These are phyloP conservation scores for Nesoenas mayeri DNA, from an alignment of 2,113 vertebrate genomes.

Conservation along the genomic window DNA sequence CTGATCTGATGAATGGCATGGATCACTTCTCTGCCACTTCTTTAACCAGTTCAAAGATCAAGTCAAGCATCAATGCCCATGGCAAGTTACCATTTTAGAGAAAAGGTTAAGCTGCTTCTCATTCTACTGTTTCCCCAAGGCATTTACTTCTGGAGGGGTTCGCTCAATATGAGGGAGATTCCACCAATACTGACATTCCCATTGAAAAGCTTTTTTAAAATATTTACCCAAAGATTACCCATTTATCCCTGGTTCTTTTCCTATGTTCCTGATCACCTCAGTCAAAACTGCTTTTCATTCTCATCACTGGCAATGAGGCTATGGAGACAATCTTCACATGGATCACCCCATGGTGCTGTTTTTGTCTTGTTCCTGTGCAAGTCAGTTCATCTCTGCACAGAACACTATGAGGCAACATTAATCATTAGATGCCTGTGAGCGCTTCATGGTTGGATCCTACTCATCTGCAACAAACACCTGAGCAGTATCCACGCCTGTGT, in stretches of 20 bases:
- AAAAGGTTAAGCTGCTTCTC: neutral
- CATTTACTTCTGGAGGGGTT: neutral
- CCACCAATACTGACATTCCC: neutral
- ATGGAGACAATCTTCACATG: neutral
- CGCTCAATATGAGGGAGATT: neutral
- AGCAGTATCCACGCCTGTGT: neutral
- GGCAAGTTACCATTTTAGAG: neutral
- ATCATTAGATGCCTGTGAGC: neutral
- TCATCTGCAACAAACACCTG: neutral
- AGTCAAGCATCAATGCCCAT: neutral
- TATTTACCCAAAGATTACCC: neutral
- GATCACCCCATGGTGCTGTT: neutral
- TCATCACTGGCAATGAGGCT: neutral
- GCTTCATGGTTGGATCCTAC: neutral
- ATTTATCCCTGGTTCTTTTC: neutral
- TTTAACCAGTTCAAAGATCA: neutral
- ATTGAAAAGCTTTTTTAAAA: neutral
- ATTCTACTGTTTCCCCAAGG: neutral
- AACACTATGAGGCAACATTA: neutral
- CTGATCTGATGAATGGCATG: neutral
- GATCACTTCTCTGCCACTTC: neutral
- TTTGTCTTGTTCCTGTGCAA: neutral
- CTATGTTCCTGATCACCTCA: neutral
- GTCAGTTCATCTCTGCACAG: neutral
- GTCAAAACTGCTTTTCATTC: neutral